Base-by-base conservation (phyloP, 2,888 invertebrate species). In the Lasioglossum malachurum region DNA sequence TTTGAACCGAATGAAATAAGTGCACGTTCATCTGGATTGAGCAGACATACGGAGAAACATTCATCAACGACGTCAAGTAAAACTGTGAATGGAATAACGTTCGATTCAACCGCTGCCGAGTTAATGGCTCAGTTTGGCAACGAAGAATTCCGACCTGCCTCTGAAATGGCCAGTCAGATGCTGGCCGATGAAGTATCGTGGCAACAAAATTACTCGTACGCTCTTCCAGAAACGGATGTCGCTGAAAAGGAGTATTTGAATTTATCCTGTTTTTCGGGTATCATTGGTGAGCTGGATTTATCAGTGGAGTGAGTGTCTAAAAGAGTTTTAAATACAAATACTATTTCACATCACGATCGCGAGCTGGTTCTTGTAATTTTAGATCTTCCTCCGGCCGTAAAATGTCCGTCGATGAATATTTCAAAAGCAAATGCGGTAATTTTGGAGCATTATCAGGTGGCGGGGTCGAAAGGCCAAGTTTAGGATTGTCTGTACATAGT, bases 401-500 rank as follows among this genome's bases (percentile, higher is more conserved):
- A 85, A 87, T 95, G 67, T 96, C 96, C 4, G 94, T 96, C 46
- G 95, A 95, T 41, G 95, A 95, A 89, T 96, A 95, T 91, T 96
- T 96, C 84, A 92, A 93, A 87, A 93, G 95, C 69, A 95, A 95
- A 90, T 96, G 95, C 75, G 95, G 95, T 46, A 93, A 94, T 86
- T 90, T 96, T 7, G 94, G 95, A 5, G 92, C 94, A 38, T 87
- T 94, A 31, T 91, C 93, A 1, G 88, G 82, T 67, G 67, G 82
- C 27, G 89, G 87, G 49, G 73, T 77, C 4, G 89, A 91, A 23
- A 90, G 94, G 71, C 94, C 94, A 53, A 94, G 91, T 84, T 90
- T 95, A 44, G 94, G 94, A 2, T 77, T 93, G 12, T 71, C 88
- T 0, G 78, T 88, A 35, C 87, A 86, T 80, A 95, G 94, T 86